Evolutionary conservation across 2,113 vertebrate species (phyloP), one percentile per base, ranked within the genome.

Genomic region (Brachypteracias leptosomus): DNA sequence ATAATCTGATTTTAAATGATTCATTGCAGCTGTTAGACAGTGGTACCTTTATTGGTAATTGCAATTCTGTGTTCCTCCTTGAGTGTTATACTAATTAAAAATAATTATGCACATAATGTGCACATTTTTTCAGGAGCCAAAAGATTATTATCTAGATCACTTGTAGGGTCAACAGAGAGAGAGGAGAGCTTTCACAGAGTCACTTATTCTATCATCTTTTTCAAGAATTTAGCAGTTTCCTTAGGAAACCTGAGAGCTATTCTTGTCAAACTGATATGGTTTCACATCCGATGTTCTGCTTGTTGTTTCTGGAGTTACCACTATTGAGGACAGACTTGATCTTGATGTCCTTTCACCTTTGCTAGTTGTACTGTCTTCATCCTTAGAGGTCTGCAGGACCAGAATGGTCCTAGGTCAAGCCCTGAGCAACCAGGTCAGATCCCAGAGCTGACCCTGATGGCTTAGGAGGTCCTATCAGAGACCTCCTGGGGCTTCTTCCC

Each of bases 281-380:
- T 89, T 67, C 47, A 38, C 49, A 65, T 8, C 26, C 2, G 2
- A 44, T 4, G 8, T 68, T 74, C 51, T 80, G 8, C 1, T 26
- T 25, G 8, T 46, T 24, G 16, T 54, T 24, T 36, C 12, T 75
- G 35, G 33, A 71, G 11, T 33, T 75, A 5, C 22, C 6, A 8
- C 28, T 47, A 0, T 3, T 16, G 31, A 79, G 66, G 33, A 15
- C 52, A 83, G n/a, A 4, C 25, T 55, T 16, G 20, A 33, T 40
- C 28, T 36, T 33, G 24, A 17, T 63, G 18, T 65, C 31, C 16
- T 74, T 71, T 47, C 33, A 44, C 10, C 18, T 46, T 81, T 81
- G 1, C 40, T 72, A 13, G 10, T 12, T 73, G 36, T 33, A 16
- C 16, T 1, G 0, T 35, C 36, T 63, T 26, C 4, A 2, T 19